Percentiles rank a stretch among this genome's conserved stretches.
phyloP scores from a whole-genome alignment of 2,797 vertebrate species.

The Silurus lanzhouensis region DNA sequence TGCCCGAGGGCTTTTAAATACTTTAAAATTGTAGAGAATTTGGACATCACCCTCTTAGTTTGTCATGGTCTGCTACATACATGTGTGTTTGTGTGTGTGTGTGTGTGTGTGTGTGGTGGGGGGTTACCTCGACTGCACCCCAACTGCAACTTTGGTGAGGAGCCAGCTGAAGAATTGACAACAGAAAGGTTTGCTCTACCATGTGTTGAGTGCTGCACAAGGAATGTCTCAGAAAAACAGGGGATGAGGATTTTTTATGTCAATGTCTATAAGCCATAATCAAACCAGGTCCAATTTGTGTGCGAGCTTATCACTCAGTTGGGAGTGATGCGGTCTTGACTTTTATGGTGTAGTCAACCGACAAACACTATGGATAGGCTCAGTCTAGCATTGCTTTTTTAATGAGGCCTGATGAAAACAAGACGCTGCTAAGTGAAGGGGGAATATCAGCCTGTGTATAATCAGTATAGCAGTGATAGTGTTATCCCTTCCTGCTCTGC shows the following conservation, averaged over 20 bases:
- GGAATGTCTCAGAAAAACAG: constrained; percentile 31
- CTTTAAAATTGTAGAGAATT: constrained; percentile 43
- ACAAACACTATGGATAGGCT: constrained; percentile 61
- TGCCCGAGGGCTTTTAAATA: constrained; percentile 58
- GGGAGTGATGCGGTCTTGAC: constrained; percentile 67
- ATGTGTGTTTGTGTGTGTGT: background rate
- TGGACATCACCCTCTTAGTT: constrained; percentile 51
- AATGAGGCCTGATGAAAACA: constrained; percentile 66
- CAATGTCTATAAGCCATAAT: constrained; percentile 59
- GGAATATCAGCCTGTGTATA: constrained; percentile 60
- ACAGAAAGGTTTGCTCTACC: constrained; percentile 1
- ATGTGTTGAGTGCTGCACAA: background rate
- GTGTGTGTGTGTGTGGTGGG: background rate
- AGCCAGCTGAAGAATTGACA: constrained; percentile 26
- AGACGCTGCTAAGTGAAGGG: constrained; percentile 64
- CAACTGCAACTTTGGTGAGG: constrained; percentile 26
- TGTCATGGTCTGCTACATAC: constrained; percentile 24
- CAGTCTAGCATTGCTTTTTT: constrained; percentile 67
- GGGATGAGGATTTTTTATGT: constrained; percentile 29
- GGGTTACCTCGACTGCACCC: background rate
- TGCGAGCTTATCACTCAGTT: constrained; percentile 63
- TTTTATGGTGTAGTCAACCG: constrained; percentile 67
- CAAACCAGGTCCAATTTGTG: constrained; percentile 70
- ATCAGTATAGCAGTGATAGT: constrained; percentile 70
- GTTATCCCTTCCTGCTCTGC: constrained; percentile 56